phyloP scores from a whole-genome alignment of 1,140 invertebrate genomes.

The Arion vulgaris region DNA sequence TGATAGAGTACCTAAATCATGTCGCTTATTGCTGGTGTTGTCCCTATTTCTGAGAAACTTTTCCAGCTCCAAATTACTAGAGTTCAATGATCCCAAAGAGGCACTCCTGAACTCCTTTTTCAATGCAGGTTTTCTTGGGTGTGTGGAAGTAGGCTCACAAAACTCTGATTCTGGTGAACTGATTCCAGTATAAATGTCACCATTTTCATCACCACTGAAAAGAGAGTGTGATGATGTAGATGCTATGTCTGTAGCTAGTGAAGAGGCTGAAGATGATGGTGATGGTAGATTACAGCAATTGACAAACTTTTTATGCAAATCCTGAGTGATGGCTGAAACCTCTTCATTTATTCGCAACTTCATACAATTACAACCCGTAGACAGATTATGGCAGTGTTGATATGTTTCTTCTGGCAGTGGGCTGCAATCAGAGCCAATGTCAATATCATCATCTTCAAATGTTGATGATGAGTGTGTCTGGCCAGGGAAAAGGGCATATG shows the following conservation, averaged over 20 bases:
- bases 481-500: slow-evolving; percentile 18
- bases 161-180: background rate
- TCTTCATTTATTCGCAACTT: slow-evolving; percentile 24
- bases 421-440: background rate
- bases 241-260: background rate
- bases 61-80: slow-evolving; percentile 42
- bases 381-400: slow-evolving; percentile 37
- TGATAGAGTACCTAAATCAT: slow-evolving; percentile 18
- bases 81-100: slow-evolving; percentile 61
- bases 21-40: slow-evolving; percentile 5
- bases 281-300: slow-evolving; percentile 3
- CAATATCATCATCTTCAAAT: background rate
- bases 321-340: background rate
- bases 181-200: no score
- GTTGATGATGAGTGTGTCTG: background rate
- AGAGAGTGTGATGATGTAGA: background rate
- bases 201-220: background rate
- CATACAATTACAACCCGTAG: slow-evolving; percentile 38
- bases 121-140: slow-evolving; percentile 32
- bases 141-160: background rate
- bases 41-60: background rate
- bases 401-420: slow-evolving; percentile 36
- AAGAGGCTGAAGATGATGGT: slow-evolving; percentile 8
- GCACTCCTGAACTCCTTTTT: slow-evolving; percentile 61
- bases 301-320: background rate